Conservation (phyloP, 2,113 vertebrate species). For the Pterocles burchelli region DNA sequence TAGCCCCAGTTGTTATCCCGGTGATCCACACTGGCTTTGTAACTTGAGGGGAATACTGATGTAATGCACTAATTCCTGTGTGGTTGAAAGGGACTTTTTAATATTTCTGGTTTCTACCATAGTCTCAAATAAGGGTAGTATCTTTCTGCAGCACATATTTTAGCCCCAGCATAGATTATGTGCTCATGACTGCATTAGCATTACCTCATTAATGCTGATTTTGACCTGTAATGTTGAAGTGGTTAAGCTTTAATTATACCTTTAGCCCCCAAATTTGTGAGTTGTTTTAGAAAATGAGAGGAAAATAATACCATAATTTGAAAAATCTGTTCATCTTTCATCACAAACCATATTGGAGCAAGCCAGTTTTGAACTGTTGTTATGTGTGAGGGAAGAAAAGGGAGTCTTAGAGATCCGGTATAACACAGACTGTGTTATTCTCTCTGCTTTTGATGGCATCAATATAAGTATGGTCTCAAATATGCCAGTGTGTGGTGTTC, state of each 20-base stretch:
- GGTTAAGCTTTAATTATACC: neutral
- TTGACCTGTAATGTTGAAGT: neutral
- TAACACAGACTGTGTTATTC: neutral
- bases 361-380: neutral
- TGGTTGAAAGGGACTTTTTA: neutral
- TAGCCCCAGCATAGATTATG: neutral
- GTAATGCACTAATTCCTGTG: neutral
- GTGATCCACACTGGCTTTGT: neutral
- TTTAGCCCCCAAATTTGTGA: neutral
- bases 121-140: neutral
- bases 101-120: neutral
- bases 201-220: neutral
- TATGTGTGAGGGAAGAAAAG: neutral
- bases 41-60: neutral
- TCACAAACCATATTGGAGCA: neutral
- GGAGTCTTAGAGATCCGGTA: neutral
- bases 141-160: neutral
- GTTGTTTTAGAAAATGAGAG: neutral
- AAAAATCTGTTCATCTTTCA: neutral
- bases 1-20: neutral
- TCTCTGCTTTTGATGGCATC: neutral
- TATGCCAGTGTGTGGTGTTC: neutral
- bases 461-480: neutral
- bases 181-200: neutral
- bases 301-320: neutral